Evolutionary conservation across 2,797 vertebrate species (phyloP).

Genomic region (Apodemus agrarius): DNA sequence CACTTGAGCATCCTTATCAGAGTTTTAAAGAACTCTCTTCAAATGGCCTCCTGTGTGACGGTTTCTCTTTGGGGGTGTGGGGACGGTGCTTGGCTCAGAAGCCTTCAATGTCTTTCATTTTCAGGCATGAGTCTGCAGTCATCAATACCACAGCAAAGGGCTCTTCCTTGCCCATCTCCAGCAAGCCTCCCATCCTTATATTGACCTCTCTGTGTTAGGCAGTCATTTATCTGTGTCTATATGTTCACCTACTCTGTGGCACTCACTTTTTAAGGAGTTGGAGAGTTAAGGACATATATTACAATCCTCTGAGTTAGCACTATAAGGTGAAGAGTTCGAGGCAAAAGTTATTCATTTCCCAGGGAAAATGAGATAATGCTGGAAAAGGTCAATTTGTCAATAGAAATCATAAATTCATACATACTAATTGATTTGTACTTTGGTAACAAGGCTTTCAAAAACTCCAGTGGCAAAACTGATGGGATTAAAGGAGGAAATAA

Average conservation of each 20-base stretch:
- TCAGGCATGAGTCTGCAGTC: background rate
- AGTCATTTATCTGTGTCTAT: background rate
- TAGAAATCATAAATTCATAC: background rate
- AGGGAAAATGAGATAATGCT: background rate
- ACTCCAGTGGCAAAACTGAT: background rate
- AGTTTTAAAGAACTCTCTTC: background rate
- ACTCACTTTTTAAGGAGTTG: background rate
- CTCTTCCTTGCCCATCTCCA: background rate
- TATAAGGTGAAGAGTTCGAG: background rate
- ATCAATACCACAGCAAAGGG: background rate
- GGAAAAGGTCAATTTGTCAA: background rate
- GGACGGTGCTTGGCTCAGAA: background rate
- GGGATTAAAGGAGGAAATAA: background rate
- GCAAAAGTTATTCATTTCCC: background rate
- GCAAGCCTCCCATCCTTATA: background rate
- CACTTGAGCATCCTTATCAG: background rate
- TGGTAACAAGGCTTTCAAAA: constrained; percentile 18
- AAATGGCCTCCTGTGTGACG: background rate
- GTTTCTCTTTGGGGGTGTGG: background rate
- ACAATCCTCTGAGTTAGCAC: background rate
- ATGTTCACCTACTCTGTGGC: background rate
- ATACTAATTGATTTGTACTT: background rate
- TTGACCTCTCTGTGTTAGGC: background rate
- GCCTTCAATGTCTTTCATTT: background rate
- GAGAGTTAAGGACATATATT: background rate